Percentiles rank a stretch among this genome's conserved stretches.
Evolutionary conservation across 2,888 invertebrate species (phyloP).

Genomic region (Pterostichus niger): DNA sequence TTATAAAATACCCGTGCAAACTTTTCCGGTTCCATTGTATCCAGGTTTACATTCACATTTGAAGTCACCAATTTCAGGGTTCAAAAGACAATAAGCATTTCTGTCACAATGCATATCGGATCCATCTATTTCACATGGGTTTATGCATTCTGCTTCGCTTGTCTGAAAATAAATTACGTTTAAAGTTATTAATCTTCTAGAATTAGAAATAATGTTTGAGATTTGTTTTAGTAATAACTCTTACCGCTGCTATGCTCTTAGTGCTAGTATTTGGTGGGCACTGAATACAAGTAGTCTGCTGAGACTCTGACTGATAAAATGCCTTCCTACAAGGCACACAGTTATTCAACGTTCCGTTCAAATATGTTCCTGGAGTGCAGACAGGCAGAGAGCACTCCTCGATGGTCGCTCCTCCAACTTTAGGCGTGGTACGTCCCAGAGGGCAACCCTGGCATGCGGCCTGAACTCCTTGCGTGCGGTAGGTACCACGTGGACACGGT

Average conservation of each 20-base stretch:
- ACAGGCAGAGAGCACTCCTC: constrained; percentile 96
- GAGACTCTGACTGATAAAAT: constrained; percentile 92
- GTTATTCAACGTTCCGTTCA: constrained; percentile 91
- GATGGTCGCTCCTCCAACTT: constrained; percentile 88
- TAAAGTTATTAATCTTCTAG: constrained; percentile 33
- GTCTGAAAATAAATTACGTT: constrained; percentile 78
- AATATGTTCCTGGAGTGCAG: constrained; percentile 89
- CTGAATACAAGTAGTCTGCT: constrained; percentile 91
- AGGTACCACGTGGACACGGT: constrained; percentile 93
- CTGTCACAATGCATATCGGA: constrained; percentile 91
- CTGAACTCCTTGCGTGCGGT: constrained; percentile 90
- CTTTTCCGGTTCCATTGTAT: constrained; percentile 92
- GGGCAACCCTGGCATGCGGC: constrained; percentile 94
- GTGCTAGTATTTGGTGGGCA: constrained; percentile 96
- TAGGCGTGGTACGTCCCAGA: constrained; percentile 92
- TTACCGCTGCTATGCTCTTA: constrained; percentile 88
- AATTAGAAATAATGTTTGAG: constrained; percentile 57
- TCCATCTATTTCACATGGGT: constrained; percentile 92
- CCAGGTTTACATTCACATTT: constrained; percentile 96
- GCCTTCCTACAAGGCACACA: constrained; percentile 94
- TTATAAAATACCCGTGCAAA: constrained; percentile 82
- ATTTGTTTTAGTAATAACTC: constrained; percentile 73
- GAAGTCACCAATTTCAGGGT: constrained; percentile 90
- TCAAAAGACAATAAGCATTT: constrained; percentile 92
- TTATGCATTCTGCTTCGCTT: constrained; percentile 90